Evolutionary conservation across 1,140 invertebrate species (phyloP).

Genomic region (Bicyclus anynana): DNA sequence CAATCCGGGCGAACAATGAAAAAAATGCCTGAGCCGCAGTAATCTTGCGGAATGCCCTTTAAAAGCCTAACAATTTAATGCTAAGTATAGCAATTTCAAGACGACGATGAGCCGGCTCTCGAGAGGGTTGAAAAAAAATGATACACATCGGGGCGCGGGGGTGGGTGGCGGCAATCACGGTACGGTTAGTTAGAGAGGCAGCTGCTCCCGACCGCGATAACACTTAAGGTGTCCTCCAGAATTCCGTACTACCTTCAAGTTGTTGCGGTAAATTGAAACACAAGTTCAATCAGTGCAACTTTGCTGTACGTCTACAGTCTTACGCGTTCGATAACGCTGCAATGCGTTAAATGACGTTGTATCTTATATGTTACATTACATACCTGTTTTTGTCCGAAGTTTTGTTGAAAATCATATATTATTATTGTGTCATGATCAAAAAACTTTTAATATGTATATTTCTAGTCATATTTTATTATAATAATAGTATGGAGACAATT

Average conservation of each 20-base stretch:
- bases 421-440: no score
- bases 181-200: slow-evolving; percentile 61
- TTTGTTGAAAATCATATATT: no score
- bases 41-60: slow-evolving; percentile 60
- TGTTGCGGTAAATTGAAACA: slow-evolving; percentile 34
- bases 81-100: slow-evolving; percentile 70
- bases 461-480: no score
- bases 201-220: slow-evolving; percentile 57
- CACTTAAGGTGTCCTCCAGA: slow-evolving; percentile 60
- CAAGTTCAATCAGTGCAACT: slow-evolving; percentile 25
- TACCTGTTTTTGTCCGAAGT: no score
- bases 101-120: slow-evolving; percentile 46
- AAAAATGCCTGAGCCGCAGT: slow-evolving; percentile 41
- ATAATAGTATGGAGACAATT: no score
- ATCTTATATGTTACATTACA: no score
- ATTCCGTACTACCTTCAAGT: slow-evolving; percentile 34
- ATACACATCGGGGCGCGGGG: slow-evolving; percentile 40
- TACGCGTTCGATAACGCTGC: slow-evolving; percentile 10
- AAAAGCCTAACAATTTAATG: slow-evolving; percentile 69
- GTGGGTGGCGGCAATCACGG: slow-evolving; percentile 47
- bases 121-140: slow-evolving; percentile 68
- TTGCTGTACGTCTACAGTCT: slow-evolving; percentile 6
- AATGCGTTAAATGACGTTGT: neutral
- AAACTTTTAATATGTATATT: no score
- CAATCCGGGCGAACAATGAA: slow-evolving; percentile 54